Evolutionary conservation across 2,797 vertebrate genomes (phyloP).

Genomic region (Peromyscus eremicus): DNA sequence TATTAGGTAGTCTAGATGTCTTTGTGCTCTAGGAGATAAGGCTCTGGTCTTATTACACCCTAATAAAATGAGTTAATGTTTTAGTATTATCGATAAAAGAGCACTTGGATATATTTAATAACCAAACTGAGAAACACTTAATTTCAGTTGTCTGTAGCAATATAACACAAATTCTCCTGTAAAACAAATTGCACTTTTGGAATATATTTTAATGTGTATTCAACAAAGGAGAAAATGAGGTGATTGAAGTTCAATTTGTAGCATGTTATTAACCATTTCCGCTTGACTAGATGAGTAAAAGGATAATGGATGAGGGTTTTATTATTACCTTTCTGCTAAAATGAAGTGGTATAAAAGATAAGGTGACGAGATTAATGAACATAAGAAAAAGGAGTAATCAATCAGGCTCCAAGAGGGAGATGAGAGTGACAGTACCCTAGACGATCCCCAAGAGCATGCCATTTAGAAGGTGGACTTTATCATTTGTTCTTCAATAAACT

Average conservation of each 20-base stretch:
- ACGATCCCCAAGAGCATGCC: constrained; percentile 88
- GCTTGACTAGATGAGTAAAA: constrained; percentile 97
- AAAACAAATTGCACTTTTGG: constrained; percentile 92
- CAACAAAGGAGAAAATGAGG: constrained; percentile 94
- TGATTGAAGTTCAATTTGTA: constrained; percentile 99
- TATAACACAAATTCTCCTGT: constrained; percentile 90
- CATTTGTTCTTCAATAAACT: constrained; percentile 69
- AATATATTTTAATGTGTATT: constrained; percentile 93
- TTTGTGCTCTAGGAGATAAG: constrained; percentile 95
- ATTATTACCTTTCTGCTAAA: constrained; percentile 99
- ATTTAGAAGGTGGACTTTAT: constrained; percentile 78
- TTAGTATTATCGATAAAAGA: constrained; percentile 91
- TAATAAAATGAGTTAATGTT: constrained; percentile 91
- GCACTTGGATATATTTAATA: constrained; percentile 92
- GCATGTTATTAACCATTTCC: constrained; percentile 99
- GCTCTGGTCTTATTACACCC: constrained; percentile 88
- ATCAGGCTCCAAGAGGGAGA: constrained; percentile 93
- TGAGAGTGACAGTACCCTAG: constrained; percentile 86
- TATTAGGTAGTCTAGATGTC: constrained; percentile 89
- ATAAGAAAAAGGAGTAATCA: constrained; percentile 97
- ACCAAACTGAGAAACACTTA: constrained; percentile 89
- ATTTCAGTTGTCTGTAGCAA: constrained; percentile 91
- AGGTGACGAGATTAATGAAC: constrained; percentile 99
- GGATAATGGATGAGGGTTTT: constrained; percentile 99
- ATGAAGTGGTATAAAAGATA: constrained; percentile 99